Base-by-base conservation (phyloP, 2,888 invertebrate genomes). In the Apotomis turbidana region DNA sequence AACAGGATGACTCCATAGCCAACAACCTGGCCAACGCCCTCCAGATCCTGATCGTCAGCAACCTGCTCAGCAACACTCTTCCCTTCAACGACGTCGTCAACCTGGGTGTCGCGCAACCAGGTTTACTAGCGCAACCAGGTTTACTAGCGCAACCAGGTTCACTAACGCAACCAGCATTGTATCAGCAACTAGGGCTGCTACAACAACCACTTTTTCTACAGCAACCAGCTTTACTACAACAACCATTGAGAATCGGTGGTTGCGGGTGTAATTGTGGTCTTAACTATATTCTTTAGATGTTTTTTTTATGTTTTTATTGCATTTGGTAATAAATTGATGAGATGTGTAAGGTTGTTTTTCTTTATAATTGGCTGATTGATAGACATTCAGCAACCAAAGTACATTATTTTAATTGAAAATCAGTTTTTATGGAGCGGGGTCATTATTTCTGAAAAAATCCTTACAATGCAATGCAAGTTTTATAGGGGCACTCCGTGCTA, bases 11-110 rank as follows among this genome's bases (percentile, higher is more conserved):
- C 62, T 55, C 74, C 13, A 68, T 77, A 5, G 74, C 76, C 4
- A 77, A 77, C 13, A 70, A 75, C 12, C n/a, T 77, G 9, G 76
- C 72, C 1, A 76, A 77, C n/a, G 57, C 74, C 4, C 49, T 77
- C 4, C 75, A 76, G 27, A 57, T 77, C 10, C 60, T 77, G 3
- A 71, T 77, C 8, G 76, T 75, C 4, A 76, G 74, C 67, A 76
- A 74, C 52, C 55, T 77, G 1, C 68, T 77, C 4, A 61, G 67
- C 6, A 76, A 74, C 59, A 74, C 71, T 9, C 46, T 76, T 9
- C 75, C 75, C 4, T 54, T 54, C 55, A 74, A 72, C 44, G 67
- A 71, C 3, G 0, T 52, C 4, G 8, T 41, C 63, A 63, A 54
- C 41, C 38, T 52, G 0, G 51, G 38, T 3, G 13, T 64, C 6